Evolutionary conservation across 2,113 vertebrate species (phyloP), one percentile per base, ranked within the genome.

Genomic region (Tautogolabrus adspersus): DNA sequence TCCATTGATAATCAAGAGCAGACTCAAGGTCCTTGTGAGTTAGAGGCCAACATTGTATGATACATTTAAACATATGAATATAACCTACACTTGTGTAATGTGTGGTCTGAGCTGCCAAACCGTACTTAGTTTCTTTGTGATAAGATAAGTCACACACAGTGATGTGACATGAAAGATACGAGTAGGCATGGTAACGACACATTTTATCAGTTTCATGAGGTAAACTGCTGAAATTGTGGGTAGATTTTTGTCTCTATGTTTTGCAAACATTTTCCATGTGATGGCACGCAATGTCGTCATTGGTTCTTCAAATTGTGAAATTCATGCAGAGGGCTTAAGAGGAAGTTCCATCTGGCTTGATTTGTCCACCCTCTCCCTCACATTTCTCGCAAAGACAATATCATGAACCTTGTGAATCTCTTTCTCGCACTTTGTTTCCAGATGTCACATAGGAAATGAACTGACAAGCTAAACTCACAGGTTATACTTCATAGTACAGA

Each of bases 281-380:
- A 47, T 47, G 46, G 13, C 46, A 13, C 13, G 46, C 13, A 12
- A 0, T 46, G 58, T 59, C 22, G 1, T 21, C 15, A 23, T 1
- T 63, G 6, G 67, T 77, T 76, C 80, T 72, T 76, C 37, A 42
- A 68, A 67, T 80, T 73, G 68, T 2, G 63, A 66, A 77, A 87
- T 19, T 3, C 10, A 2, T 6, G n/a, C 44, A 22, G 5, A 19
- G 30, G 5, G 9, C 30, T 22, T 18, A 38, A 44, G 55, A 72
- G 83, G 85, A 86, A 86, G 62, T 82, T 22, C 0, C 9, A 23
- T 26, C 26, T 0, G 10, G 37, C 44, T 69, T 8, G 0, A 7
- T 2, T n/a, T 16, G 9, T 7, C 1, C 6, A 18, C 26, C 1
- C 1, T 2, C 0, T 40, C 34, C 6, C 4, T 51, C 19, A 6